Base-by-base conservation (phyloP, 2,113 vertebrate genomes). In the Scalopus aquaticus region DNA sequence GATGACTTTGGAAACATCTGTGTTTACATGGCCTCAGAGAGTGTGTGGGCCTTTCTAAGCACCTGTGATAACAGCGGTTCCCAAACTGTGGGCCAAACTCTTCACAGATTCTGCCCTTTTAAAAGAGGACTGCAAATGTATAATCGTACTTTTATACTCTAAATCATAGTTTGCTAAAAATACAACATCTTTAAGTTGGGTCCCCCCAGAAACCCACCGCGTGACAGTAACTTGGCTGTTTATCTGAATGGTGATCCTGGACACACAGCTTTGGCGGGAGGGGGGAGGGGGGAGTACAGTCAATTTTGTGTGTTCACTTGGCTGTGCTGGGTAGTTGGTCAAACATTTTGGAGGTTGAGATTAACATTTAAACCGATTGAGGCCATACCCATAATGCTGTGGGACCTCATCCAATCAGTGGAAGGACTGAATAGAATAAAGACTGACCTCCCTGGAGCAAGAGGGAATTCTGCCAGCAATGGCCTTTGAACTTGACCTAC, bases 1-100 rank as follows among this genome's bases (percentile, higher is more conserved):
- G 19, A 58, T 70, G 79, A 17, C 89, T 89, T 12, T 39, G 49
- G 26, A 51, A 81, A 74, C 60, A 44, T 69, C 86, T 84, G 72
- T 62, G 83, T 62, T 80, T 91, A n/a, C 17, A 3, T 11, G 30
- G 42, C 54, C 56, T 76, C 44, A 17, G 58, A 62, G 35, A 51
- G 30, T 3, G 20, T 9, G 3, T 26, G 56, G 69, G 7, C 2
- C 76, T 84, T 84, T 42, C 58, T 35, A 72, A 56, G 24, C 62
- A 65, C 49, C 72, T 54, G 58, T 8, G 67, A 19, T 11, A 3
- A 26, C 3, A 0, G 39, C 0, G 2, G 20, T 42, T 44, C 44
- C 46, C 17, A 80, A 35, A 95, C 37, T 9, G 5, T 26, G 22
- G n/a, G 24, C 62, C 9, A 58, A 17, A 10, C 2, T 20, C n/a